Conservation (phyloP, 2,113 vertebrate genomes). For the Emydocephalus ijimae region DNA sequence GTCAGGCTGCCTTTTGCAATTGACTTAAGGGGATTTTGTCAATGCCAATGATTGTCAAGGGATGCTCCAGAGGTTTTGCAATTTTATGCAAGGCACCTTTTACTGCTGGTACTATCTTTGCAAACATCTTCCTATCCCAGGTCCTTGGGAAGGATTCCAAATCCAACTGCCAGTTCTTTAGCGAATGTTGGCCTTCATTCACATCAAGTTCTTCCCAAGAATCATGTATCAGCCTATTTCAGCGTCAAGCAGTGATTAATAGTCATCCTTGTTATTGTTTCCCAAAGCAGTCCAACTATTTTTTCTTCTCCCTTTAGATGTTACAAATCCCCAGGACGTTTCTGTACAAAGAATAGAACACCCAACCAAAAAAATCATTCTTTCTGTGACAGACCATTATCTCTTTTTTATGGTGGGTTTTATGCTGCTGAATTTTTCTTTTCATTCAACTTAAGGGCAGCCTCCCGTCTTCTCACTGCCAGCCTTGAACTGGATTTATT, state of each 20-base stretch:
- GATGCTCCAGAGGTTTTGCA: not conserved
- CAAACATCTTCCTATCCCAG: not conserved
- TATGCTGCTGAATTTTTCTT: conserved; percentile 45
- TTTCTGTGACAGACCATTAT: conserved; percentile 42
- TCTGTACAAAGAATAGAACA: conserved; percentile 7
- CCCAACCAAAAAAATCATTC: not conserved
- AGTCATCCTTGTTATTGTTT: not conserved
- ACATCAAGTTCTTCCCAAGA: not conserved
- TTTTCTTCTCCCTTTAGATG: not conserved
- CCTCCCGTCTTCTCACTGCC: not conserved
- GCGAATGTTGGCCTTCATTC: not conserved
- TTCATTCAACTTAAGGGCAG: not conserved
- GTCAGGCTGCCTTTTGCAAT: not conserved
- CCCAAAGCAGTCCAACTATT: not conserved
- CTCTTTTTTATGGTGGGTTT: conserved; percentile 51
- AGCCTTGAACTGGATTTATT: conserved; percentile 44
- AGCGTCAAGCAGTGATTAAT: not conserved
- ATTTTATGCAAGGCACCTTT: not conserved
- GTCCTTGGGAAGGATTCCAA: not conserved
- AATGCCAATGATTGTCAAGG: not conserved
- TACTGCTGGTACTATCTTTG: not conserved
- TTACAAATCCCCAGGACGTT: not conserved
- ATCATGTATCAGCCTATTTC: not conserved
- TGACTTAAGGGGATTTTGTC: not conserved
- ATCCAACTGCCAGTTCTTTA: not conserved